Conservation (phyloP, 2,888 invertebrate genomes). For the Sarcophaga carnaria region DNA sequence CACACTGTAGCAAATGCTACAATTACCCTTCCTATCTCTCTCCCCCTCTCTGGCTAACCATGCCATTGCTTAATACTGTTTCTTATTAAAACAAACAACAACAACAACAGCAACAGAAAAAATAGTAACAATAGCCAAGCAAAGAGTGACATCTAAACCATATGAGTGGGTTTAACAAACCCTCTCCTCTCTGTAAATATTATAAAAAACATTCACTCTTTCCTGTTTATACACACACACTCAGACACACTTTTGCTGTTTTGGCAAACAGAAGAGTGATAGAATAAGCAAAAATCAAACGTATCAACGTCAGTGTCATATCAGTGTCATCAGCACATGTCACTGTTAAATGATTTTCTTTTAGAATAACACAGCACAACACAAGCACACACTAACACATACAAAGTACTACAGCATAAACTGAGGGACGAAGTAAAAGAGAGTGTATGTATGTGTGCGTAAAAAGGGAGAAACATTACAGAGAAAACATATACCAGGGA, state of each 20-base stretch:
- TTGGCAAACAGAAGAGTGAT: not conserved
- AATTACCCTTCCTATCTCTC: not conserved
- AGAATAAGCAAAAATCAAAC: constrained; percentile 37
- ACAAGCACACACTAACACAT: not conserved
- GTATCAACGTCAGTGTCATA: constrained; percentile 69
- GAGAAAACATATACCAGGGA: not conserved
- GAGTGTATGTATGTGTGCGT: not conserved
- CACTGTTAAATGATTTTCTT: constrained; percentile 67
- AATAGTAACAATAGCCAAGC: not conserved
- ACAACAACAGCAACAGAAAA: too few species aligned
- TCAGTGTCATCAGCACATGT: constrained; percentile 70
- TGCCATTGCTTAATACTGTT: not conserved
- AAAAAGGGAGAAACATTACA: too few species aligned
- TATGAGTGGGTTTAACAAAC: constrained; percentile 9
- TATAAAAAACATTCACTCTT: not conserved
- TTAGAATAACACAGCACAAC: constrained; percentile 16
- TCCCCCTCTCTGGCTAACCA: not conserved
- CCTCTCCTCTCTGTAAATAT: constrained; percentile 3
- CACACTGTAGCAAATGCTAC: constrained; percentile 33
- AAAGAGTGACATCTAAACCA: not conserved
- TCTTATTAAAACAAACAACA: not conserved
- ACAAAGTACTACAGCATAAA: not conserved
- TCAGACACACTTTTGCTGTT: not conserved
- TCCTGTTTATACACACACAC: not conserved
- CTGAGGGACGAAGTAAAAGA: not conserved